These are phyloP conservation scores for Odontocolon sp. DNA, from an alignment of 2,888 invertebrate genomes.

Conservation along the genomic window DNA sequence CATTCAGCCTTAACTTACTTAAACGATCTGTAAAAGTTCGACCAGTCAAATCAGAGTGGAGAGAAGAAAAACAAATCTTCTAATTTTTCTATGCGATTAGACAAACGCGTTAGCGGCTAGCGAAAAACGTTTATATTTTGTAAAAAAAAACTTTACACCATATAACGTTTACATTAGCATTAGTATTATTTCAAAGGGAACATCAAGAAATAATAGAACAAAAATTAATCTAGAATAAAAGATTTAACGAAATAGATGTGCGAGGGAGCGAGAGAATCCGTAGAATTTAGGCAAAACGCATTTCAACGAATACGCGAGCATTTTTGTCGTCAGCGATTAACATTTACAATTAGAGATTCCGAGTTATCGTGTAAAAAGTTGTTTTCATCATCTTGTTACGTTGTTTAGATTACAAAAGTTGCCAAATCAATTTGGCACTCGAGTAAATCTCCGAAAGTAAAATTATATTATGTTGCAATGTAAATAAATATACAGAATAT, in stretches of 20 bases:
- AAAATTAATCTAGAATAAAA: neutral
- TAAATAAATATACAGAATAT: neutral
- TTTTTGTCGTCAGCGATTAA: slow-evolving; percentile 7
- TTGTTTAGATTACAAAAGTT: slow-evolving; percentile 3
- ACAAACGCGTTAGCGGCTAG: slow-evolving; percentile 14
- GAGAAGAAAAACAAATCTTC: neutral
- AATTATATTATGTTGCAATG: neutral
- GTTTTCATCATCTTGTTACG: slow-evolving; percentile 1
- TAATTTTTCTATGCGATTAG: slow-evolving; percentile 20
- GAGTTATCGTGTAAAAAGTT: neutral
- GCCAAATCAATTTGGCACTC: neutral
- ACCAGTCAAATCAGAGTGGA: neutral
- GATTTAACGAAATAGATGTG: slow-evolving; percentile 3
- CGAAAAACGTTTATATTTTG: slow-evolving; percentile 47
- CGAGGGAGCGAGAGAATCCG: slow-evolving; percentile 1
- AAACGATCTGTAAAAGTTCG: neutral
- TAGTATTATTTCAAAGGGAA: slow-evolving; percentile 16
- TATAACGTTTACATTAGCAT: slow-evolving; percentile 31
- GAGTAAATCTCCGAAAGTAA: neutral
- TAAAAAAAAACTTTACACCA: slow-evolving; percentile 42
- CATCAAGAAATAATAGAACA: slow-evolving; percentile 19
- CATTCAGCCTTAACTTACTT: neutral
- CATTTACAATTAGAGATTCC: neutral
- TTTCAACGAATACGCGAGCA: slow-evolving; percentile 36
- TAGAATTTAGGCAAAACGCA: neutral